Evolutionary conservation across 2,888 invertebrate genomes (phyloP), one percentile per base, ranked within the genome.

Genomic region (Pandemis cinnamomeana): DNA sequence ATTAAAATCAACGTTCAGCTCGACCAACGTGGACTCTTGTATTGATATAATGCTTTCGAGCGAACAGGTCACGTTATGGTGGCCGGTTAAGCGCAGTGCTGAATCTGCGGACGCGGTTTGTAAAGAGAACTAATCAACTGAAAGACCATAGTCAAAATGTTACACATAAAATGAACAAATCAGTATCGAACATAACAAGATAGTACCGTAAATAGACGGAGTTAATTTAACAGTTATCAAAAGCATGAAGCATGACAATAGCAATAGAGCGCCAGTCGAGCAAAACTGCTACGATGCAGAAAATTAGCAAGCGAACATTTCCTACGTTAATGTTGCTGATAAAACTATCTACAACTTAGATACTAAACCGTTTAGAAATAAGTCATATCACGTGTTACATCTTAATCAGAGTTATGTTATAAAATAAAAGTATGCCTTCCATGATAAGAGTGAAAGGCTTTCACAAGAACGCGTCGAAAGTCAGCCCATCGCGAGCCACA

Each of bases 361-460:
- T 7, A 7, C 2, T 53, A 58, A 42, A 41, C 6, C 0, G 13
- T 20, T 41, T 61, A 67, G 10, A 15, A 55, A 67, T 66, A 41
- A 61, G n/a, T 46, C 27, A 64, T 53, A 71, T 53, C 64, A 69
- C 27, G 27, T n/a, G 27, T 51, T 51, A 66, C 10, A 70, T 74
- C 74, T 60, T 58, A 70, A 70, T 61, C 66, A 42, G 66, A 15
- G 53, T 41, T 46, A 53, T 70, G 66, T 46, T 67, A 66, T 67
- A 74, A 62, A 74, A 74, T 67, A 74, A 62, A 74, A 74, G 70
- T 74, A 51, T 75, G 66, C 63, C 73, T 72, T 78, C 78, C 87
- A 86, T 86, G 89, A 90, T 91, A 91, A 93, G 91, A 94, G 93
- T 92, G 93, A 94, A 93, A 93, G 93, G 89, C 92, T 93, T 91